Conservation (phyloP, 1,140 invertebrate species). For the Aphis craccivora region DNA sequence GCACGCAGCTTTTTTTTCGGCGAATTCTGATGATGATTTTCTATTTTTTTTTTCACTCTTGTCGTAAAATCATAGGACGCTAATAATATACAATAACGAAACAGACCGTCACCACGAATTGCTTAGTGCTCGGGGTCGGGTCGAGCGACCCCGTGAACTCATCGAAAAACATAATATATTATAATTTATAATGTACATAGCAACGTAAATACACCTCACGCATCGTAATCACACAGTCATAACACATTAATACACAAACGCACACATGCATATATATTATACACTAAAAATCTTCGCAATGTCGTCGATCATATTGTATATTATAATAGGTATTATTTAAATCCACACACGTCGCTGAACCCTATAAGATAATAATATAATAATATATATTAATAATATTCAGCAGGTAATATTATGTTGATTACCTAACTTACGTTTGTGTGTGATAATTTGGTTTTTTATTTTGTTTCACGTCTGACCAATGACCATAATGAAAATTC, state of each 20-base stretch:
- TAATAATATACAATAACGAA: neutral
- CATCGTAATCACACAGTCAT: neutral
- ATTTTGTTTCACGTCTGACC: neutral
- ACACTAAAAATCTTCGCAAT: neutral
- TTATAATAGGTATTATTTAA: constrained; percentile 4
- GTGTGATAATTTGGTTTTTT: too few species aligned
- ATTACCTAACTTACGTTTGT: neutral
- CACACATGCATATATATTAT: neutral
- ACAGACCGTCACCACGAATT: constrained; percentile 1
- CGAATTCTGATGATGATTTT: constrained; percentile 17
- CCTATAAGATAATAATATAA: neutral
- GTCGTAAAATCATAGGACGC: neutral
- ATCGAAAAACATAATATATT: constrained; percentile 9
- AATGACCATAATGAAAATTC: neutral
- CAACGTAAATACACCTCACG: neutral
- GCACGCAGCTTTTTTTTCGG: neutral
- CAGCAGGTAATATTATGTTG: neutral
- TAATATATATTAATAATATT: too few species aligned
- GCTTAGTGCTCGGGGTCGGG: neutral
- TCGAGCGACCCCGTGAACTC: neutral
- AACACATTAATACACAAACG: neutral
- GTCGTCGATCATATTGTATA: neutral
- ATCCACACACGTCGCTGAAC: neutral
- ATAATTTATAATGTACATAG: neutral
- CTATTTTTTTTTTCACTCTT: neutral